Base-by-base conservation (phyloP, 2,113 vertebrate species). In the Lipophrys pholis region DNA sequence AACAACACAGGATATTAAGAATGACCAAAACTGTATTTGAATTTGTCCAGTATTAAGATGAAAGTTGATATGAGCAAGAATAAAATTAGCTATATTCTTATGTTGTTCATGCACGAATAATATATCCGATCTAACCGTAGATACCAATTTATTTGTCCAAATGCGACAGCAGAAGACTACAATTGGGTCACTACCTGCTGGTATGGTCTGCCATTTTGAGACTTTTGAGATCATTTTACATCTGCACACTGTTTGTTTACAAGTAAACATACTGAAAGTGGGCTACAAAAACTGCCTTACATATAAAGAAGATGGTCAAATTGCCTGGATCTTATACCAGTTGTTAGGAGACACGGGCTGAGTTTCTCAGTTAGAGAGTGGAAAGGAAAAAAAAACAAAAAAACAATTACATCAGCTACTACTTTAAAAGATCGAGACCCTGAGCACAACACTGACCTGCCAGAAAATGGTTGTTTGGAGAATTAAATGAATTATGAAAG, bases 401-500 rank as follows among this genome's bases (percentile, higher is more conserved):
- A 75, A 59, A 58, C 43, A 80, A 79, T 86, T 82, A 80, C 80
- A 83, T 73, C 81, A 87, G 65, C 81, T 73, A 58, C 69, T 56
- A 64, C 83, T 90, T 74, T 73, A 69, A 79, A 74, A 63, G 76
- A 78, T 86, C 76, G 57, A 77, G 74, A 87, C 77, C 81, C 78
- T 53, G 59, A 83, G 74, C 75, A 88, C 78, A 87, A 74, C 72
- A 77, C 76, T 87, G 81, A 88, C 81, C 87, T 85, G 83, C 82
- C 66, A 62, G 72, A 80, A 85, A 87, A 83, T 64, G 74, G 80
- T 78, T 88, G 84, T 87, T 88, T 85, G 70, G 76, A 82, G 74
- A 90, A 92, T 86, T 87, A 80, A 90, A 92, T 89, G 82, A 91
- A 90, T 90, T 89, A 87, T 91, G 86, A 93, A 90, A 86, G 80